A percentile compares a stretch with the other conserved stretches of the same genome.
phyloP scores from a whole-genome alignment of 2,797 vertebrate genomes.

The Avahi laniger region DNA sequence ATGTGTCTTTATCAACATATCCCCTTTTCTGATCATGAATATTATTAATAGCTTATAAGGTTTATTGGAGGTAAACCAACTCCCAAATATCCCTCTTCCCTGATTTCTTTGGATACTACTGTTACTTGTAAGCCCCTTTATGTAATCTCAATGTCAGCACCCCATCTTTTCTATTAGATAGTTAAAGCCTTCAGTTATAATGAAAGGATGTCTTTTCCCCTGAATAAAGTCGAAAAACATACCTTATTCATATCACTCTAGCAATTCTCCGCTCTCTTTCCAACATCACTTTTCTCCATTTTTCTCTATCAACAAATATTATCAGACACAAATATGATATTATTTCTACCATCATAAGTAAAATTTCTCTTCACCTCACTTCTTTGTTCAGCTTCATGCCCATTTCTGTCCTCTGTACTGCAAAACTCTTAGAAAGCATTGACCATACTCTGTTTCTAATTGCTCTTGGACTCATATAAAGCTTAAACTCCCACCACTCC shows the following conservation, averaged over 20 bases:
- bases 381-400: neutral
- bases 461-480: neutral
- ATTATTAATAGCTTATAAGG: neutral
- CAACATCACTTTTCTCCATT: neutral
- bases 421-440: conserved; percentile 13
- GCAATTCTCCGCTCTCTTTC: neutral
- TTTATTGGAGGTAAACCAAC: neutral
- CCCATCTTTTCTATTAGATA: neutral
- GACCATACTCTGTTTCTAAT: neutral
- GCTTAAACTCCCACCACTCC: neutral
- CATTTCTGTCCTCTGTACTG: neutral
- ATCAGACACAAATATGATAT: neutral
- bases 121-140: neutral
- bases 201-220: neutral
- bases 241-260: neutral
- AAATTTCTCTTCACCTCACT: neutral
- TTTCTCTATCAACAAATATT: neutral
- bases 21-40: neutral
- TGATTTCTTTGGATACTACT: conserved; percentile 7
- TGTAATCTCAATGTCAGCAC: neutral
- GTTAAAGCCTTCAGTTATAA: neutral
- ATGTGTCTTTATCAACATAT: neutral
- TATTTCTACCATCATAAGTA: neutral
- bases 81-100: neutral
- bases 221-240: neutral